Conservation (phyloP, 2,888 invertebrate genomes). For the Plagodis pulveraria region DNA sequence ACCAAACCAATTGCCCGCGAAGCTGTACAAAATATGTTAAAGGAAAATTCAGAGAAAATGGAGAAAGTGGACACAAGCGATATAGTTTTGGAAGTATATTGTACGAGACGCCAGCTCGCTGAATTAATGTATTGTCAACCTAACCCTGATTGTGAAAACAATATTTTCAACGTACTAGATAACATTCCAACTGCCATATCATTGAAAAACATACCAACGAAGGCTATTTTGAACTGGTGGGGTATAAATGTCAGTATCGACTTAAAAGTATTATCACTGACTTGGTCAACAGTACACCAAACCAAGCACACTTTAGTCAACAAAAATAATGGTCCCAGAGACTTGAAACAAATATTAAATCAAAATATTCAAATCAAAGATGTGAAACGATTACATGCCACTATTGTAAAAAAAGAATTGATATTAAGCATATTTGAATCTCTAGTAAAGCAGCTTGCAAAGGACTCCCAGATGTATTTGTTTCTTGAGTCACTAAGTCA, state of each 20-base stretch:
- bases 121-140: conserved; percentile 15
- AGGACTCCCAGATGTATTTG: background rate
- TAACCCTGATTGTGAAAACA: conserved; percentile 32
- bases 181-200: conserved; percentile 31
- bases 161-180: conserved; percentile 54
- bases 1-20: conserved; percentile 47
- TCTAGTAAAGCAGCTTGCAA: background rate
- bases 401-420: background rate
- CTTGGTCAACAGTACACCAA: conserved; percentile 41
- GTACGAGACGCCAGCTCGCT: conserved; percentile 46
- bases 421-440: conserved; percentile 7
- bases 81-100: conserved; percentile 49
- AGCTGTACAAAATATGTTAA: conserved; percentile 35
- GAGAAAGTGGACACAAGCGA: conserved; percentile 23
- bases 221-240: conserved; percentile 55
- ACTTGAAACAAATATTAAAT: conserved; percentile 12
- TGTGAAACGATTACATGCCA: background rate
- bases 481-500: conserved; percentile 27
- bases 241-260: conserved; percentile 43
- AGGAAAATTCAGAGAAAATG: conserved; percentile 21
- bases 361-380: conserved; percentile 21
- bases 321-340: conserved; percentile 25
- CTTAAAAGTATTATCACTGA: conserved; percentile 36
- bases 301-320: conserved; percentile 52
- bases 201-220: conserved; percentile 30